Percentiles rank a stretch among this genome's conserved stretches.
Conservation (phyloP, 2,797 vertebrate genomes). For the Enteromius viviparus region DNA sequence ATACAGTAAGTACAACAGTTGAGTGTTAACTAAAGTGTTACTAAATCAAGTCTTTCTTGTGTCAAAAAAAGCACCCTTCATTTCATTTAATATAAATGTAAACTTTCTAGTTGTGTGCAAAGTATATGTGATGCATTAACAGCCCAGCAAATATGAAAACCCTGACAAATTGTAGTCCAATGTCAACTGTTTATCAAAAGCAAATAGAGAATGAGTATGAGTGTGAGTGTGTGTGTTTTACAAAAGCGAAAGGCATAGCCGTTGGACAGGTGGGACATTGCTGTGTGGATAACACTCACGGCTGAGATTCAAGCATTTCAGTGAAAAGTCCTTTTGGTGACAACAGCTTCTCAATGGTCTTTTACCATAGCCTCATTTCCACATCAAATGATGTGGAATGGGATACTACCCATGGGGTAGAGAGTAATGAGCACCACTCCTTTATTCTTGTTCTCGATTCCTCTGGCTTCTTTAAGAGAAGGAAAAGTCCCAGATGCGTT, state of each 20-base stretch:
- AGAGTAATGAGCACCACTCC: slow-evolving; percentile 62
- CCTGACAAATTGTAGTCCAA: slow-evolving; percentile 31
- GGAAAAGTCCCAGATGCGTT: slow-evolving; percentile 62
- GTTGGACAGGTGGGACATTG: slow-evolving; percentile 52
- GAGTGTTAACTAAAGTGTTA: not conserved
- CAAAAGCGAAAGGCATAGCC: slow-evolving; percentile 31
- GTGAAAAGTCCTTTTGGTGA: slow-evolving; percentile 54
- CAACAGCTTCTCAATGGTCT: slow-evolving; percentile 61
- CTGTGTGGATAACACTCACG: slow-evolving; percentile 42
- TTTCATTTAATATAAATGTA: not conserved
- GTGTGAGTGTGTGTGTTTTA: slow-evolving; percentile 12
- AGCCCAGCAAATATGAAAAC: slow-evolving; percentile 27
- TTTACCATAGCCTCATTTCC: slow-evolving; percentile 67
- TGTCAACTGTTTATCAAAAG: slow-evolving; percentile 46
- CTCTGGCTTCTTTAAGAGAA: slow-evolving; percentile 56
- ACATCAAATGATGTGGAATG: slow-evolving; percentile 67
- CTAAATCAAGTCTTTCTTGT: not conserved
- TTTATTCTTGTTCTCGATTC: slow-evolving; percentile 59
- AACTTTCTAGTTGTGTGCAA: not conserved
- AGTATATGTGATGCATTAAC: slow-evolving; percentile 8
- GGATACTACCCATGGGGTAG: slow-evolving; percentile 65
- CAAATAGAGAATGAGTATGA: slow-evolving; percentile 11
- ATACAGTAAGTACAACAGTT: not conserved
- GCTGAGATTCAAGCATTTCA: slow-evolving; percentile 47
- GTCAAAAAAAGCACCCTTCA: not conserved